These are phyloP conservation scores for Engraulis encrasicolus DNA, from an alignment of 2,113 vertebrate genomes.

Conservation along the genomic window DNA sequence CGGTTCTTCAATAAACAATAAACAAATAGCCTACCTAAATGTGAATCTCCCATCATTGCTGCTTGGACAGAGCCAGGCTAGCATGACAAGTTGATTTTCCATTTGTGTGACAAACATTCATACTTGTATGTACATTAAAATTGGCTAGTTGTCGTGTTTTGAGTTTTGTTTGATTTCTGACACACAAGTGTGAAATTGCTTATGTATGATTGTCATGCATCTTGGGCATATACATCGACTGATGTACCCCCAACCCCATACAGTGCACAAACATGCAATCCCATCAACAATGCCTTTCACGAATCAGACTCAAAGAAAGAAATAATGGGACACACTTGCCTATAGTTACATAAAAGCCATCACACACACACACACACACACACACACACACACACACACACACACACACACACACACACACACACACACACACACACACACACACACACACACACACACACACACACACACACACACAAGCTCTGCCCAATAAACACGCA, in stretches of 20 bases:
- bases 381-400: neutral
- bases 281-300: too few relatives aligned
- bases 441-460: neutral
- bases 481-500: neutral
- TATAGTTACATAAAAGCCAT: neutral
- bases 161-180: neutral
- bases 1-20: neutral
- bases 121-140: neutral
- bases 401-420: neutral
- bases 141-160: neutral
- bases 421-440: neutral
- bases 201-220: neutral
- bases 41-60: neutral
- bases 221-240: neutral
- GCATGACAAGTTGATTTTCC: slow-evolving; percentile 3
- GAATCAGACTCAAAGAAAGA: too few relatives aligned
- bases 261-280: too few relatives aligned
- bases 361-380: too few relatives aligned
- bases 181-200: neutral
- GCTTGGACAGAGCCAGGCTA: neutral
- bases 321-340: neutral
- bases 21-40: neutral
- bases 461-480: neutral
- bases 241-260: too few relatives aligned
- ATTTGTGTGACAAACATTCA: neutral